phyloP scores from a whole-genome alignment of 2,888 invertebrate genomes.

The Trichopoda pennipes region DNA sequence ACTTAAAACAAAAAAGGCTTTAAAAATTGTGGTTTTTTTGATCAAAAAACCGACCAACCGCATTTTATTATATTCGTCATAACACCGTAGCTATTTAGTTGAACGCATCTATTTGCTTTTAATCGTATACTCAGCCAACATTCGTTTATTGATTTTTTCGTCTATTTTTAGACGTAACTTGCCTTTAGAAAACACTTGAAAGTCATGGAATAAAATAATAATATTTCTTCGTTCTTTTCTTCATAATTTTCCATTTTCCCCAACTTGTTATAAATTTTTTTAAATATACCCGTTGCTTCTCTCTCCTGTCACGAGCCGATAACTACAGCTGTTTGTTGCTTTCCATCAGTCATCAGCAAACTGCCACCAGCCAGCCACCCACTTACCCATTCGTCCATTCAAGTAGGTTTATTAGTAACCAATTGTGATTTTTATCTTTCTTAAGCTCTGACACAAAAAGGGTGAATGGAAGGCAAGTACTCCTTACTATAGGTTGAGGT shows the following conservation, averaged over 20 bases:
- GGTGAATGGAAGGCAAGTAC: background rate
- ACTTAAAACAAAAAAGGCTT: too few relatives aligned
- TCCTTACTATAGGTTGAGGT: constrained; percentile 52
- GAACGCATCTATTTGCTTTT: constrained; percentile 30
- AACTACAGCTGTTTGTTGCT: constrained; percentile 14
- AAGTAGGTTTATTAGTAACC: constrained; percentile 40
- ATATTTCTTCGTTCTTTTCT: constrained; percentile 44
- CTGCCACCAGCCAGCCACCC: constrained; percentile 36
- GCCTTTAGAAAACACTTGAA: constrained; percentile 69
- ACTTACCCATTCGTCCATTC: constrained; percentile 21
- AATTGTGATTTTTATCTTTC: constrained; percentile 39
- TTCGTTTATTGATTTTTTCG: constrained; percentile 78
- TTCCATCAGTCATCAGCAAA: constrained; percentile 2
- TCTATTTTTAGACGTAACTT: constrained; percentile 79
- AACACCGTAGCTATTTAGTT: constrained; percentile 20
- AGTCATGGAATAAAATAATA: constrained; percentile 69
- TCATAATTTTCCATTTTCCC: constrained; percentile 55
- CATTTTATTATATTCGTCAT: too few relatives aligned
- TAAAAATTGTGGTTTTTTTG: too few relatives aligned
- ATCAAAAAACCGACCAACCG: too few relatives aligned
- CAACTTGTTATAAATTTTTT: constrained; percentile 55
- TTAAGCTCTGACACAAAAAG: background rate
- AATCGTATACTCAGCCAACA: constrained; percentile 70
- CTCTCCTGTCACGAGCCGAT: background rate
- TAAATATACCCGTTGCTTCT: constrained; percentile 11